Evolutionary conservation across 2,797 vertebrate species (phyloP).

Genomic region (Characodon lateralis): DNA sequence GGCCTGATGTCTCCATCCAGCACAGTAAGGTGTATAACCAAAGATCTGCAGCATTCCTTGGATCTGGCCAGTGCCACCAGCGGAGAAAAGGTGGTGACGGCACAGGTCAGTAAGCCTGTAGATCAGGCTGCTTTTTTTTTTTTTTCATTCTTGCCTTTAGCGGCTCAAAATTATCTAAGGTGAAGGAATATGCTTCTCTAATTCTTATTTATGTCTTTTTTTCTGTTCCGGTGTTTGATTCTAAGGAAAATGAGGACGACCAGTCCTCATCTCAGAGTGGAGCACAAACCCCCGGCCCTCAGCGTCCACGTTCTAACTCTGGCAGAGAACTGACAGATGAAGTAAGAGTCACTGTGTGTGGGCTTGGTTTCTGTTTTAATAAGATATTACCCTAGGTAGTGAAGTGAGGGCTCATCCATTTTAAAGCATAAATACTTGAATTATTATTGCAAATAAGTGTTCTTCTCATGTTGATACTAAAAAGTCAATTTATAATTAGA

Average conservation of each 20-base stretch:
- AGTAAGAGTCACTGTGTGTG: slow-evolving; percentile 70
- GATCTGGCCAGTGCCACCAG: slow-evolving; percentile 97
- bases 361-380: not conserved
- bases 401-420: not conserved
- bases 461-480: no score
- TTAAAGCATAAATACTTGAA: not conserved
- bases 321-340: slow-evolving; percentile 98
- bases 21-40: slow-evolving; percentile 84
- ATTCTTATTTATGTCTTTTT: not conserved
- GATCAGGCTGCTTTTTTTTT: not conserved
- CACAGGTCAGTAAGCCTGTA: slow-evolving; percentile 83
- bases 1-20: slow-evolving; percentile 87
- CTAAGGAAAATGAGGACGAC: slow-evolving; percentile 93
- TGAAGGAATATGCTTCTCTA: not conserved
- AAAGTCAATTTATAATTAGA: no score
- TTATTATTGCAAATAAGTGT: no score
- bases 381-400: not conserved
- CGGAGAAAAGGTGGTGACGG: slow-evolving; percentile 96
- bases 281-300: slow-evolving; percentile 86
- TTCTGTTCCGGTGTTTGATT: slow-evolving; percentile 40
- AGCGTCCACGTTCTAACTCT: slow-evolving; percentile 95
- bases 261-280: slow-evolving; percentile 71
- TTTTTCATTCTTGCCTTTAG: not conserved
- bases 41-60: slow-evolving; percentile 94
- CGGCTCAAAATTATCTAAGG: not conserved